Base-by-base conservation (phyloP, 2,888 invertebrate genomes). In the Anticlea derivata region DNA sequence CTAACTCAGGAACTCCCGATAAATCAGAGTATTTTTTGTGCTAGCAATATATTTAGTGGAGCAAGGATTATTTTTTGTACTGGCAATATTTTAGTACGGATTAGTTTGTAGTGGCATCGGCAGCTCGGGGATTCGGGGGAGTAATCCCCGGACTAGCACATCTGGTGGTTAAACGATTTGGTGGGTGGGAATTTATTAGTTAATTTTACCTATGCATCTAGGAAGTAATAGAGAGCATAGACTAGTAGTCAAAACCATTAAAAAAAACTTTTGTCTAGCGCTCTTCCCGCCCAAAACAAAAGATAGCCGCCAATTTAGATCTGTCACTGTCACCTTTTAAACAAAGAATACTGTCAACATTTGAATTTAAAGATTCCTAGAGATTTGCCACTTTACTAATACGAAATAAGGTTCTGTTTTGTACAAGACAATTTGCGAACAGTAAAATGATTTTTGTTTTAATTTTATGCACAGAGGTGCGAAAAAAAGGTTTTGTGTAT, bases 1-100 rank as follows among this genome's bases (percentile, higher is more conserved):
- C 53, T 68, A 66, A 63, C 55, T 67, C 65, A 65, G 65, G 63
- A 65, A 59, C 59, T 46, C 39, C 37, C 45, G 58, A 61, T 66
- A 61, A 59, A 66, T 67, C 63, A 62, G 37, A 24, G 26, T 35
- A 50, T 60, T 60, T 67, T 52, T 50, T 52, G 26, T 27, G n/a
- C 43, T 48, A 43, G 52, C 38, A 48, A 52, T 52, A 52, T 38
- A 39, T 52, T 48, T 52, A 30, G 50, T 38, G 24, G 45, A 26
- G 49, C 31, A 43, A 20, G 45, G 45, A 51, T 51, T 51, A 51
- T 52, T 52, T 51, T 52, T 52, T 47, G 46, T 47, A 27, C 47
- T 47, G 47, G 52, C 38, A 47, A 52, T 52, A 52, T 52, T 47
- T 52, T 52, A 47, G 52, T 48, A 3, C 24, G 59, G 61, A 61